Percentiles rank a stretch among this genome's conserved stretches.
These are phyloP conservation scores for Colostygia pectinataria DNA, from an alignment of 2,888 invertebrate species.

Conservation along the genomic window DNA sequence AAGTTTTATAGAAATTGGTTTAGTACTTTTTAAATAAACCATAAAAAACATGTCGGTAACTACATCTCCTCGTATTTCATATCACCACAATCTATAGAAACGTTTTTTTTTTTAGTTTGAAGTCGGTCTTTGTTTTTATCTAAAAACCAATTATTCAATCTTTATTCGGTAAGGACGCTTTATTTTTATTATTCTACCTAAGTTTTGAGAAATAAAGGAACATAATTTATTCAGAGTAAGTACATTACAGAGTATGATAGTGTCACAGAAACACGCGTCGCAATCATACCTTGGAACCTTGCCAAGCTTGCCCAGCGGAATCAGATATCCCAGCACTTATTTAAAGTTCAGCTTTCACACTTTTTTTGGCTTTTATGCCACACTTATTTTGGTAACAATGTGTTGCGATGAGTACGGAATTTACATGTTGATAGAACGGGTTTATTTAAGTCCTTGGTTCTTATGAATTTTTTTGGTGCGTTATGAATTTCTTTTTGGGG, in stretches of 20 bases:
- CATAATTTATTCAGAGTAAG: slow-evolving; percentile 1
- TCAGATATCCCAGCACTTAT: slow-evolving; percentile 13
- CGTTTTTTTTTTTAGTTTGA: too few species aligned
- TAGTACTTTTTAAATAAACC: too few species aligned
- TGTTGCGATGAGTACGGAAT: background rate
- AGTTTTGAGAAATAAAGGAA: background rate
- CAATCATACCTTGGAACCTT: slow-evolving; percentile 31
- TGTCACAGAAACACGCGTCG: slow-evolving; percentile 14
- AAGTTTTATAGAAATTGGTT: too few species aligned
- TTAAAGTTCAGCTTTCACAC: slow-evolving; percentile 17
- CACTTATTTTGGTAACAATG: slow-evolving; percentile 3
- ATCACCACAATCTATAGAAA: too few species aligned
- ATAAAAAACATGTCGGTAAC: too few species aligned
- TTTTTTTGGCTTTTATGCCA: slow-evolving; percentile 5
- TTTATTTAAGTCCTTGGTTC: too few species aligned
- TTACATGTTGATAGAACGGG: background rate
- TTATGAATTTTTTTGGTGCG: background rate
- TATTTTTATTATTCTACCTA: too few species aligned
- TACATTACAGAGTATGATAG: slow-evolving; percentile 9
- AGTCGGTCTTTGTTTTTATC: too few species aligned
- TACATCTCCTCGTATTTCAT: too few species aligned
- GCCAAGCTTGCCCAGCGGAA: slow-evolving; percentile 26
- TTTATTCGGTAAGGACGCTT: too few species aligned
- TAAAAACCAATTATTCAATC: too few species aligned
- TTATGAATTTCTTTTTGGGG: background rate